A percentile compares a stretch with the other conserved stretches of the same genome.
Conservation (phyloP, 2,797 vertebrate species). For the Sebastes oblongus region DNA sequence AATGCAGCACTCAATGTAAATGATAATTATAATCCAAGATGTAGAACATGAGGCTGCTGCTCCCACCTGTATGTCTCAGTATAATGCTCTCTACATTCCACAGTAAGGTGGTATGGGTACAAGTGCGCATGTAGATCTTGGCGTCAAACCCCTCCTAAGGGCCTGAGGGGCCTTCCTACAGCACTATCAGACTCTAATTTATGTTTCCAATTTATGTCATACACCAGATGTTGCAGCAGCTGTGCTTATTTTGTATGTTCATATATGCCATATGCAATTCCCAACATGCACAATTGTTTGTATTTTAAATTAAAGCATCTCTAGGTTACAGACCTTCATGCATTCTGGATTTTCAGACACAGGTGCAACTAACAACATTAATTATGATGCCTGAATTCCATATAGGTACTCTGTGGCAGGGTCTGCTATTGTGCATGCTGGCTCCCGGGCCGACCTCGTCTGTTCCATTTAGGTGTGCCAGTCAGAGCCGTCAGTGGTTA, state of each 20-base stretch:
- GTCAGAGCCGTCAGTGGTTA: slow-evolving; percentile 3
- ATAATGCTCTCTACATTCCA: neutral
- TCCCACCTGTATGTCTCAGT: neutral
- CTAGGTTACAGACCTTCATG: neutral
- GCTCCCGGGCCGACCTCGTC: neutral
- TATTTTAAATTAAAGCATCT: neutral
- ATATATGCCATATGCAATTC: neutral
- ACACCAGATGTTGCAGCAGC: slow-evolving; percentile 38
- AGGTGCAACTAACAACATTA: neutral
- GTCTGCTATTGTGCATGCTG: neutral
- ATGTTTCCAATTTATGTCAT: slow-evolving; percentile 22
- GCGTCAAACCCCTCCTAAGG: neutral
- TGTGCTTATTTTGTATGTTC: slow-evolving; percentile 2
- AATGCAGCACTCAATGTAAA: neutral
- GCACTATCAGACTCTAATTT: slow-evolving; percentile 2
- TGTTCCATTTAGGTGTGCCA: too few relatives aligned
- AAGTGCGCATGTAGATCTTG: neutral
- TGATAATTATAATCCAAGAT: neutral
- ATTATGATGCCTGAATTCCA: neutral
- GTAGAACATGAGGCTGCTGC: neutral
- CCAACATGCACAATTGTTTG: neutral
- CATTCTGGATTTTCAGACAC: neutral
- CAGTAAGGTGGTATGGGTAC: neutral
- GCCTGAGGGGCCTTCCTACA: neutral
- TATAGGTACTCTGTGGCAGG: neutral